A percentile compares a stretch with the other conserved stretches of the same genome.
Conservation (phyloP, 2,113 vertebrate species). For the Callorhinus ursinus region DNA sequence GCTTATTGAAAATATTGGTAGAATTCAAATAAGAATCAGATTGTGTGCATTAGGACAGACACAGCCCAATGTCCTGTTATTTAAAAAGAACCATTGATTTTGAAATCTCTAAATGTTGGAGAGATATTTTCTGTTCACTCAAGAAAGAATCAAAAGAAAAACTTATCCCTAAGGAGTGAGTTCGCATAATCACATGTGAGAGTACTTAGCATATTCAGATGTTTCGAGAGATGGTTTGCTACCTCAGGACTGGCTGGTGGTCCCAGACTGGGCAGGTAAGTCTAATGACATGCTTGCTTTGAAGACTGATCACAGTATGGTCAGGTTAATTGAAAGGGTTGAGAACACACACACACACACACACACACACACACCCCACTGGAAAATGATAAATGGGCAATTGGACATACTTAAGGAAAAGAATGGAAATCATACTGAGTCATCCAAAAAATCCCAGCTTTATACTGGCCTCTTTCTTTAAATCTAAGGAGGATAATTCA, state of each 20-base stretch:
- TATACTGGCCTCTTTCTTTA: not conserved
- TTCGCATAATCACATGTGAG: fast-evolving
- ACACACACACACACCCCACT: not conserved
- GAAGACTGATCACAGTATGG: not conserved
- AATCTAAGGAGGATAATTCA: not conserved
- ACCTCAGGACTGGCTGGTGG: fast-evolving
- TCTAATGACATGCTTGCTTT: fast-evolving
- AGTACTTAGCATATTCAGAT: fast-evolving
- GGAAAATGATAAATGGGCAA: not conserved
- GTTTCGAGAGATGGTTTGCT: not conserved
- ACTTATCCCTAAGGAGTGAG: not conserved
- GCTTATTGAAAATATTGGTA: not conserved
- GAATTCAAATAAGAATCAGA: not conserved
- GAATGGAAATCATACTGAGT: not conserved
- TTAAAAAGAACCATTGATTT: not conserved
- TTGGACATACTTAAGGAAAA: not conserved
- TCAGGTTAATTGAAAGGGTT: not conserved
- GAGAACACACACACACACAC: not conserved
- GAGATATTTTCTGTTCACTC: not conserved
- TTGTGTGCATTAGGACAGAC: fast-evolving
- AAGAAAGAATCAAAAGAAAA: not conserved
- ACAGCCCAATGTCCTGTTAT: not conserved
- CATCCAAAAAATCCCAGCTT: not conserved
- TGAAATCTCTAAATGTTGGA: not conserved
- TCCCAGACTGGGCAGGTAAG: fast-evolving